These are phyloP conservation scores for Alosa sapidissima DNA, from an alignment of 2,797 vertebrate species.

Conservation along the genomic window DNA sequence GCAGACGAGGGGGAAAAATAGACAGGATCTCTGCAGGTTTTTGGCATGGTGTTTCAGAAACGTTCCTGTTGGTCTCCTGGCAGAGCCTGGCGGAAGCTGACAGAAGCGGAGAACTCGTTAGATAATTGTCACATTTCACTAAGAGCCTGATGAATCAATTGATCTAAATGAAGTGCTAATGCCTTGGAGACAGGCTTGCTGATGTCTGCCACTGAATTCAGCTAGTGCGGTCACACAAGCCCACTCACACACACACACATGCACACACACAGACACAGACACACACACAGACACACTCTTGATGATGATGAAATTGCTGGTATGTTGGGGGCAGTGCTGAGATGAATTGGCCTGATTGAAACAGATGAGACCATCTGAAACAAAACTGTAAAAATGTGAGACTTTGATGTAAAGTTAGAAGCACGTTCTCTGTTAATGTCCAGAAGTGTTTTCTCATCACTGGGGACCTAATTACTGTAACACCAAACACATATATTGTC, in stretches of 20 bases:
- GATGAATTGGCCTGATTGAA: background rate
- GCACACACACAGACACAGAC: background rate
- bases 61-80: background rate
- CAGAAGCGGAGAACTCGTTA: background rate
- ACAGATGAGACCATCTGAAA: background rate
- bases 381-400: background rate
- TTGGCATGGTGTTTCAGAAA: background rate
- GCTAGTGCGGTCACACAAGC: background rate
- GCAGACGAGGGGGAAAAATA: too few species aligned
- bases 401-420: background rate
- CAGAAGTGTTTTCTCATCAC: background rate
- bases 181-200: background rate
- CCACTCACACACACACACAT: background rate
- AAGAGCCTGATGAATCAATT: constrained; percentile 2
- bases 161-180: constrained; percentile 10
- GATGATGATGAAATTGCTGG: background rate
- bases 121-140: constrained; percentile 1
- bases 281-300: background rate
- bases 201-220: background rate
- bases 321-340: background rate
- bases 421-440: background rate
- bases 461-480: too few species aligned
- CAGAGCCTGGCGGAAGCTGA: background rate
- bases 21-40: background rate
- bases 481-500: too few species aligned